Evolutionary conservation across 30 jellyfish, hydroid and myxozoan species (phyloP).

Genomic region (Cassiopea xamachana): DNA sequence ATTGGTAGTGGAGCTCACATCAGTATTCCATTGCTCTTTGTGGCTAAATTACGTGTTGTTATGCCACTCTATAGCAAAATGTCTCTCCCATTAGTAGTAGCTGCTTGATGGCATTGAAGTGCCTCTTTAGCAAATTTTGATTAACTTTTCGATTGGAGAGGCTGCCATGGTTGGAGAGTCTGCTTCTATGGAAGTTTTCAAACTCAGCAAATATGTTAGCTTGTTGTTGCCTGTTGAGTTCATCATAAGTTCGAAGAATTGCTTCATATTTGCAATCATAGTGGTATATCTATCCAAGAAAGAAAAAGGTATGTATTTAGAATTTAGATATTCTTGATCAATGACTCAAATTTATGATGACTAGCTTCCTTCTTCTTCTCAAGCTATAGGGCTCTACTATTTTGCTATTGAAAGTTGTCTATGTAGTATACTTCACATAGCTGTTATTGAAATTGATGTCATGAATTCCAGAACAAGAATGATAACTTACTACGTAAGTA

Average conservation of each 20-base stretch:
- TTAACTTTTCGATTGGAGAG: background rate
- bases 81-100: background rate
- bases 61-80: background rate
- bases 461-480: slow-evolving; percentile 47
- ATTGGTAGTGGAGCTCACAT: background rate
- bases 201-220: background rate
- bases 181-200: background rate
- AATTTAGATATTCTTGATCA: background rate
- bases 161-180: background rate
- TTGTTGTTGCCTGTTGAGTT: background rate
- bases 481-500: slow-evolving; percentile 25
- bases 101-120: background rate
- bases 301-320: background rate
- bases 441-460: too few species aligned
- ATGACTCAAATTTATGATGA: background rate
- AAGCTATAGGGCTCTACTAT: background rate
- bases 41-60: background rate
- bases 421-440: background rate
- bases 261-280: too few species aligned
- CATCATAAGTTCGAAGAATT: too few species aligned
- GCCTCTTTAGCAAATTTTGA: background rate
- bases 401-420: background rate
- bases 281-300: too few species aligned
- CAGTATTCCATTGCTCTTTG: background rate
- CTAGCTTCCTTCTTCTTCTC: background rate